Base-by-base conservation (phyloP, 1,140 invertebrate species). In the Oncopodura yosiiana region DNA sequence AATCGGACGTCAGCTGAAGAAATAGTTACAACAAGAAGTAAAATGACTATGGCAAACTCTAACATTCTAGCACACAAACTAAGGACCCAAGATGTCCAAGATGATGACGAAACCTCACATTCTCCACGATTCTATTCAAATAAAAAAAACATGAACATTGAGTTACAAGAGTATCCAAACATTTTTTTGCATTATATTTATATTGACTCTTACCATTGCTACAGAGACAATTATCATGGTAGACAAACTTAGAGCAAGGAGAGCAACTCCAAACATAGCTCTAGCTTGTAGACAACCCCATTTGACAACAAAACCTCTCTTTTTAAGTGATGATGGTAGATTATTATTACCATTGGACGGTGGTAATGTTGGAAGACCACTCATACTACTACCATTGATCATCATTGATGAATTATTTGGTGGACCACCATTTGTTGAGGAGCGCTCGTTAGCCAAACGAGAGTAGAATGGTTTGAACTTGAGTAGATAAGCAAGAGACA, bases 41-140 rank as follows among this genome's bases (percentile, higher is more conserved):
- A 58, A 55, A 64, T 64, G 62, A 64, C 62, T 64, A 64, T 60
- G 50, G 62, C 62, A 51, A 64, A 64, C 44, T 64, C 62, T 43
- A 64, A 41, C 53, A 64, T 64, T 51, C 62, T 58, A 58, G 56
- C 62, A 57, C 62, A 64, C 52, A 64, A 61, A 58, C 62, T 64
- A n/a, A 64, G 58, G 53, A 64, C 56, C 62, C 62, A 64, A 27
- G 58, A 58, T 23, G 62, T 50, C 62, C 62, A 64, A n/a, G n/a
- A n/a, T 27, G 58, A 59, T 34, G 62, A 64, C 12, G 58, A 43
- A 49, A 32, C 56, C 43, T 64, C 58, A 46, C 61, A 62, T 37
- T 62, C 61, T 43, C 62, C 62, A 26, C 62, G 58, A 50, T 53
- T 60, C 62, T 64, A 41, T 21, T 41, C 16, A n/a, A 44, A 29